These are phyloP conservation scores for Homalodisca vitripennis DNA, from an alignment of 1,140 invertebrate species.

Conservation along the genomic window DNA sequence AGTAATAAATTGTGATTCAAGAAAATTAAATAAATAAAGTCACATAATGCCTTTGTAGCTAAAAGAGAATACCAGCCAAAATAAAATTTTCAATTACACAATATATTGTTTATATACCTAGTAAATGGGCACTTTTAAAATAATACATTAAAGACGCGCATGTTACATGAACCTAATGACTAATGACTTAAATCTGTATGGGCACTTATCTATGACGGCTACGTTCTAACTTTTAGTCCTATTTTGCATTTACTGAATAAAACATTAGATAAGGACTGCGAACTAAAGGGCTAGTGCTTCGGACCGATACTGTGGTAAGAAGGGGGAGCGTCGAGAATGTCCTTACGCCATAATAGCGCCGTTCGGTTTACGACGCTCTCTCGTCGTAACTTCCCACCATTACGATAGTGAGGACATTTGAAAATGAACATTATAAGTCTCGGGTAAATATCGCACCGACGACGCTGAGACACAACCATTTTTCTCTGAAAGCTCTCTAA, in stretches of 20 bases:
- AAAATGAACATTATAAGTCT: constrained; percentile 18
- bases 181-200: too few relatives aligned
- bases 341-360: constrained; percentile 5
- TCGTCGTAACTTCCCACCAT: not conserved
- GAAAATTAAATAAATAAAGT: too few relatives aligned
- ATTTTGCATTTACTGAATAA: constrained; percentile 13
- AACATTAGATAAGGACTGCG: constrained; percentile 9
- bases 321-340: not conserved
- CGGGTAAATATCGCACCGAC: not conserved
- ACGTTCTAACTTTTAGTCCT: not conserved
- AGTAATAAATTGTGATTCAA: too few relatives aligned
- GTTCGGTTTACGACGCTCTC: not conserved
- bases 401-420: constrained; percentile 11
- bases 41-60: too few relatives aligned
- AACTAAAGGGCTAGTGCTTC: not conserved
- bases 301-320: not conserved
- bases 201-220: too few relatives aligned
- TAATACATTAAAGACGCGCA: too few relatives aligned
- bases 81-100: too few relatives aligned
- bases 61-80: too few relatives aligned
- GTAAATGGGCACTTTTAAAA: too few relatives aligned
- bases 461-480: not conserved
- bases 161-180: too few relatives aligned
- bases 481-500: constrained; percentile 3
- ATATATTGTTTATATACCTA: too few relatives aligned